Conservation (phyloP, 2,797 vertebrate genomes). For the Notolabrus celidotus region DNA sequence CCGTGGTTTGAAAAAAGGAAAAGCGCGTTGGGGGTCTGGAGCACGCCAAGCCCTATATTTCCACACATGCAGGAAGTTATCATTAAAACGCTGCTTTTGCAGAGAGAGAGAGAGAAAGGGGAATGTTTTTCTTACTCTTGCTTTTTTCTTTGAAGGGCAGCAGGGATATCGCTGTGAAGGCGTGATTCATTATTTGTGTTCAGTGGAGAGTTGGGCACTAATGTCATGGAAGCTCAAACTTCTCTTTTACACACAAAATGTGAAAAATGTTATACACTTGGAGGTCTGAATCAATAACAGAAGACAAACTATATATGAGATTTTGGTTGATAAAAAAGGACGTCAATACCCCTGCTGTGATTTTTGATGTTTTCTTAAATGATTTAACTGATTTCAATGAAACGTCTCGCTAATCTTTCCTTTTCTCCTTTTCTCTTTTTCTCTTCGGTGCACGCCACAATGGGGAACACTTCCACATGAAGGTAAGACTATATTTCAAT, state of each 20-base stretch:
- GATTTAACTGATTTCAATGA: background rate
- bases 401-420: background rate
- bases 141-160: conserved; percentile 1
- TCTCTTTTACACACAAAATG: background rate
- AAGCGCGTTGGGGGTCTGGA: background rate
- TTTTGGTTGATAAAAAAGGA: too few species aligned
- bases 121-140: conserved; percentile 17
- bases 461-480: conserved; percentile 18
- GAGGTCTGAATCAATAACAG: background rate
- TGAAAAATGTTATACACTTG: background rate
- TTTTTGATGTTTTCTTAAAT: background rate
- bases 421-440: background rate
- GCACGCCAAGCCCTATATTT: conserved; percentile 36
- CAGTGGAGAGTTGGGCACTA: background rate
- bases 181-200: conserved; percentile 8
- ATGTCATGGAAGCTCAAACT: background rate
- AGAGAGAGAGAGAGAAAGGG: conserved; percentile 6
- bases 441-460: conserved; percentile 5
- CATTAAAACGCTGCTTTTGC: conserved; percentile 42
- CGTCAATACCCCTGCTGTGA: too few species aligned
- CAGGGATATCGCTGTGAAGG: conserved; percentile 10
- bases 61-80: conserved; percentile 57
- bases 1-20: background rate
- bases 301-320: too few species aligned
- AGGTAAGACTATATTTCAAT: conserved; percentile 30